These are phyloP conservation scores for Sycophaga agraensis DNA, from an alignment of 1,140 invertebrate species.

Conservation along the genomic window DNA sequence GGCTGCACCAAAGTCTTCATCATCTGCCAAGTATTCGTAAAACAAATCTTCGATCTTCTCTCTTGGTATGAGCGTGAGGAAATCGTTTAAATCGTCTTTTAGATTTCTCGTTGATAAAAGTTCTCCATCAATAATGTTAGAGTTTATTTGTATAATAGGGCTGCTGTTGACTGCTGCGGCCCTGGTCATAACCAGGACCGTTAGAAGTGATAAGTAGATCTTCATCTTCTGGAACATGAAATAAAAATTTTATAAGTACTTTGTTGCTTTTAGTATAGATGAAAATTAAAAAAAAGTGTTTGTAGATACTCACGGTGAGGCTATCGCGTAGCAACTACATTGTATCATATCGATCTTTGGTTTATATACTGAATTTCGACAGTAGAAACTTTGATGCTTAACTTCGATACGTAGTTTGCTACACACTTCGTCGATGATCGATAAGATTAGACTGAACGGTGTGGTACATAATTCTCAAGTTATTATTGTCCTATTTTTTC, in stretches of 20 bases:
- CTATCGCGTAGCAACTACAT: conserved; percentile 19
- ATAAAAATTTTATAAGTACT: background rate
- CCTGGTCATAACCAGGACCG: conserved; percentile 18
- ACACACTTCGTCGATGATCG: conserved; percentile 1
- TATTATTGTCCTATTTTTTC: no score
- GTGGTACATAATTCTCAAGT: no score
- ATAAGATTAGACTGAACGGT: conserved; percentile 29
- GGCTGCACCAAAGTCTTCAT: conserved; percentile 32
- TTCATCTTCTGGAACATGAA: conserved; percentile 32
- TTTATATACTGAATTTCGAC: conserved; percentile 27
- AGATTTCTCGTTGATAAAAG: conserved; percentile 10
- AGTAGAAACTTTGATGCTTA: conserved; percentile 1
- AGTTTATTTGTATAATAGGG: background rate
- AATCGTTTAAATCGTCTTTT: conserved; percentile 33
- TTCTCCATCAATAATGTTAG: background rate
- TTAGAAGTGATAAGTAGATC: conserved; percentile 6
- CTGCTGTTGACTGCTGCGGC: background rate
- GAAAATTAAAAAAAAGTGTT: background rate
- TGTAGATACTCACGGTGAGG: conserved; percentile 31
- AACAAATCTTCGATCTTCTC: conserved; percentile 30
- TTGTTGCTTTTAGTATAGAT: background rate
- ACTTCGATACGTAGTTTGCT: conserved; percentile 18
- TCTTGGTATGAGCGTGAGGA: conserved; percentile 26
- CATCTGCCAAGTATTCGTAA: conserved; percentile 31
- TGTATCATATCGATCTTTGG: conserved; percentile 8